Base-by-base conservation (phyloP, 2,797 vertebrate genomes). In the Chelon labrosus region DNA sequence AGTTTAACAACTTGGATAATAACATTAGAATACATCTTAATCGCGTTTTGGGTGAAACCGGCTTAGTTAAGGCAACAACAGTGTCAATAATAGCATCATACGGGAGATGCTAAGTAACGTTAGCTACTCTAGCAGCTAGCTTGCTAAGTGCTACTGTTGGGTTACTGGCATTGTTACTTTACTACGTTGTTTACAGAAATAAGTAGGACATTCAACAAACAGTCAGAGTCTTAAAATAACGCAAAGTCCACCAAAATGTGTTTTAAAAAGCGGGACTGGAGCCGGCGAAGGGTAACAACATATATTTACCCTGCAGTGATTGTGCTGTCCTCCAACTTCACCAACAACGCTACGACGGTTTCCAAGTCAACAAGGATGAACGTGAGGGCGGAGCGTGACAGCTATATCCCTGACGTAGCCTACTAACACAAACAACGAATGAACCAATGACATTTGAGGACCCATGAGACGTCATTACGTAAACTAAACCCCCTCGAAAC, bases 351-450 rank as follows among this genome's bases (percentile, higher is more conserved):
- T 56, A 6, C n/a, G 16, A 74, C 49, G 73, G 91, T 93, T 91
- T 79, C 92, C 92, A 90, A 83, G 88, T 27, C 84, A 92, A 93
- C 42, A n/a, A 59, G 56, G 6, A 1, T 44, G 46, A 25, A 22
- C 19, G 5, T 1, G 39, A 0, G 67, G 77, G 77, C 27, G 82
- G 80, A 16, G 65, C 59, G 0, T 39, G 0, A 0, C 9, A 6
- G 14, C 41, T 60, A 50, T 63, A 49, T 76, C 73, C 8, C 7
- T 79, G 74, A 85, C 77, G 83, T 72, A n/a, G n/a, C n/a, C n/a
- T n/a, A 16, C 0, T 0, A 0, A 5, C 16, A 41, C 51, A 52
- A 76, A 72, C 53, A 79, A 61, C 20, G 12, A 1, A 44, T 25
- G 1, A 6, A 67, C 79, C 85, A 83, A 84, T 84, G 31, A 65